A percentile compares a stretch with the other conserved stretches of the same genome.
Evolutionary conservation across 2,113 vertebrate genomes (phyloP).

Genomic region (Alectura lathami): DNA sequence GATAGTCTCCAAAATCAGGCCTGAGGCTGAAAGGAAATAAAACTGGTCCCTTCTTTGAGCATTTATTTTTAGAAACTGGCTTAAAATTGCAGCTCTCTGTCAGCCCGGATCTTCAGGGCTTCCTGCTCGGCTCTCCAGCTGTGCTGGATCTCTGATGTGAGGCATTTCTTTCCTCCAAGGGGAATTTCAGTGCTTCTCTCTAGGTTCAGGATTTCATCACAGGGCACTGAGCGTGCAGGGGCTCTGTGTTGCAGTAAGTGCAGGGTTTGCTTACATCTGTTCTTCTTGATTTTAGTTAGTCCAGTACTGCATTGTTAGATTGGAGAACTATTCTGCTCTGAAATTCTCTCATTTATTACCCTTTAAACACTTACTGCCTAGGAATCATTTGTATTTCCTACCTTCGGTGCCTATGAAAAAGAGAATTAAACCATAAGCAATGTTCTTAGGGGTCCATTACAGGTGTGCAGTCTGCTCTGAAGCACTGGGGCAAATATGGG

Average conservation of each 20-base stretch:
- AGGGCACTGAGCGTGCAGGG: accelerated
- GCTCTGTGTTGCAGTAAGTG: background rate
- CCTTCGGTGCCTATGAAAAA: background rate
- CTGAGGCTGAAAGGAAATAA: background rate
- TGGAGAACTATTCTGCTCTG: background rate
- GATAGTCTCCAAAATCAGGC: background rate
- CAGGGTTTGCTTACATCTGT: background rate
- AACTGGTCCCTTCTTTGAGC: background rate
- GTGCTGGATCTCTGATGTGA: background rate
- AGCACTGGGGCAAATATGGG: background rate
- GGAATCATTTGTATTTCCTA: background rate
- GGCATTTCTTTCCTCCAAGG: slow-evolving; percentile 17
- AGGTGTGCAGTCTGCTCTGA: background rate
- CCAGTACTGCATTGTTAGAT: background rate
- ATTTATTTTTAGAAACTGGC: background rate
- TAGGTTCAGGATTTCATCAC: slow-evolving; percentile 43
- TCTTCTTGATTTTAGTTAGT: background rate
- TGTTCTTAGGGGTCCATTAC: background rate
- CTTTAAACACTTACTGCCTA: background rate
- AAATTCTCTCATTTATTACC: background rate
- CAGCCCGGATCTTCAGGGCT: background rate
- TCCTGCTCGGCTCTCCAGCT: slow-evolving; percentile 50
- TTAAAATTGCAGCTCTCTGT: background rate
- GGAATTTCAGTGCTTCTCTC: slow-evolving; percentile 41
- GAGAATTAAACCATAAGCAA: background rate